These are phyloP conservation scores for Crax fasciolata DNA, from an alignment of 2,797 vertebrate species.

Conservation along the genomic window DNA sequence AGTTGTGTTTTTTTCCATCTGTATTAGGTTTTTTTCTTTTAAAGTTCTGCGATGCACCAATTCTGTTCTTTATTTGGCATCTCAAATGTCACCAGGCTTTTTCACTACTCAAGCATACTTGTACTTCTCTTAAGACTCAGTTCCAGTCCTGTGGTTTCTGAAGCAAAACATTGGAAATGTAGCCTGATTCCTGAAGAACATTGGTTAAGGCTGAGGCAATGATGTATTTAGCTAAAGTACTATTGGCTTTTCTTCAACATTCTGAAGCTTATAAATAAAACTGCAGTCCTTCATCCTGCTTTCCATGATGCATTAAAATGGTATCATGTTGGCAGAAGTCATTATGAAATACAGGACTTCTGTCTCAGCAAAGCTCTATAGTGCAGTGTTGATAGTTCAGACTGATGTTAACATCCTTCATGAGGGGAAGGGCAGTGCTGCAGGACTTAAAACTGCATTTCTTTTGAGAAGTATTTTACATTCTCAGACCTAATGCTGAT, in stretches of 20 bases:
- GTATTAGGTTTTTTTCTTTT: neutral
- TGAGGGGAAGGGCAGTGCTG: neutral
- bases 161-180: neutral
- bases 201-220: neutral
- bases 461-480: neutral
- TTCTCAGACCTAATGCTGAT: neutral
- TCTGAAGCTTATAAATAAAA: neutral
- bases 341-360: accelerated
- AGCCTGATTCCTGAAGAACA: neutral
- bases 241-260: neutral
- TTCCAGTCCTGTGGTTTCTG: neutral
- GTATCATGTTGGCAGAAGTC: neutral
- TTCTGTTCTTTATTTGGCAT: neutral
- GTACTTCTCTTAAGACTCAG: neutral
- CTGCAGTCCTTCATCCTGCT: neutral
- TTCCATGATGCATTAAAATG: neutral
- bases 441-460: neutral
- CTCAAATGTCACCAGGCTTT: neutral
- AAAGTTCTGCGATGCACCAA: neutral
- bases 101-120: neutral
- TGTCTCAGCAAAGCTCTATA: neutral
- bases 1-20: neutral
- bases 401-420: neutral
- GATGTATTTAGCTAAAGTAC: neutral
- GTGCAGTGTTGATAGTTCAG: neutral